Evolutionary conservation across 1,140 invertebrate species (phyloP).

Genomic region (Chelonus insularis): DNA sequence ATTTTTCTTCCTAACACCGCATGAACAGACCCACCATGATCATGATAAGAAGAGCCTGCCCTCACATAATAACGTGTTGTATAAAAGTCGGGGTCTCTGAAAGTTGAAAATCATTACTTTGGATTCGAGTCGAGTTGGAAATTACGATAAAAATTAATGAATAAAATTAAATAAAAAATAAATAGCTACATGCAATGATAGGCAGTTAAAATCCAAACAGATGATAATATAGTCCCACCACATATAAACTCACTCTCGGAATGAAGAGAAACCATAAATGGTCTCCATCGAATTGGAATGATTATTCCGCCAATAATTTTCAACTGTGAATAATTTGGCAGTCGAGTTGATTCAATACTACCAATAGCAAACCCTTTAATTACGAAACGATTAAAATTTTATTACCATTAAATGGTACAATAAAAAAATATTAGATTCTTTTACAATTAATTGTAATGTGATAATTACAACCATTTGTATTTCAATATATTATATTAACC

Average conservation of each 20-base stretch:
- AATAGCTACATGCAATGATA: slow-evolving; percentile 38
- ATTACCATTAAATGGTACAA: too few relatives aligned
- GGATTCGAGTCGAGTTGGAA: too few relatives aligned
- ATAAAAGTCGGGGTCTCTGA: not conserved
- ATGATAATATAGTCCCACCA: slow-evolving; percentile 38
- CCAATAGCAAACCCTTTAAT: not conserved
- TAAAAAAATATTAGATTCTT: too few relatives aligned
- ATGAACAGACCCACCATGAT: slow-evolving; percentile 27
- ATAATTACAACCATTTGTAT: too few relatives aligned
- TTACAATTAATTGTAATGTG: too few relatives aligned
- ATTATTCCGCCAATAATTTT: slow-evolving; percentile 36
- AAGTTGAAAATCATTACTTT: not conserved
- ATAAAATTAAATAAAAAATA: too few relatives aligned
- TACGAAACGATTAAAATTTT: not conserved
- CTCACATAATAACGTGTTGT: slow-evolving; percentile 27
- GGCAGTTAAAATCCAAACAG: slow-evolving; percentile 35
- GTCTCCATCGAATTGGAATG: slow-evolving; percentile 29
- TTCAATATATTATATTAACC: too few relatives aligned
- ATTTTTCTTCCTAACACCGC: slow-evolving; percentile 24
- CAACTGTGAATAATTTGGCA: not conserved
- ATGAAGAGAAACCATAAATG: slow-evolving; percentile 36
- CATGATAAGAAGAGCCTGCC: slow-evolving; percentile 30
- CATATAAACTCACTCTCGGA: slow-evolving; percentile 23
- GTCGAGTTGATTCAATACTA: not conserved
- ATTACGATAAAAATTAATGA: too few relatives aligned